Evolutionary conservation across 92 coral and sea anemone genomes (phyloP), one percentile per base, ranked within the genome.

Genomic region (Porites cylindrica): DNA sequence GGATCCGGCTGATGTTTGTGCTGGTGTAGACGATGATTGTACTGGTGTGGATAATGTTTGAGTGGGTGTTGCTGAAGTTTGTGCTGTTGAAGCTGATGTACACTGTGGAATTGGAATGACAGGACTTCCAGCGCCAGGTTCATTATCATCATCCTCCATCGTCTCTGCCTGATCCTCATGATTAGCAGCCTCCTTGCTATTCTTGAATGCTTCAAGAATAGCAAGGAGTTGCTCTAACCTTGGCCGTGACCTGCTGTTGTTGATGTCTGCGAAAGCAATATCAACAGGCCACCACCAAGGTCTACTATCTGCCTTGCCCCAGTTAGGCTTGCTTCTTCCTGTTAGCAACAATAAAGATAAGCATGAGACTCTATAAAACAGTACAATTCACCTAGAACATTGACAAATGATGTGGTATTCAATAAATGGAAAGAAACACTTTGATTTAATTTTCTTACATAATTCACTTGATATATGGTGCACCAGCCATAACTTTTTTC

Each of bases 201-300:
- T 54, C 56, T 61, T 47, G 72, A 62, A 63, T n/a, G 56, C 72
- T 16, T 79, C 51, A 3, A 79, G 69, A 43, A 64, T 79, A 19
- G 70, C 24, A 47, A 62, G 12, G 29, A 79, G 83, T 56, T 62
- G 59, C 12, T 79, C 72, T 21, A 61, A 6, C 66, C 60, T 62
- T 8, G 72, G 72, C 26, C 38, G 12, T 29, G 10, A 2, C 56
- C 19, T 63, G 18, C 51, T 47, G 3, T 79, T 79, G 23, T 79
- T 79, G 19, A 66, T 51, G 21, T 79, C 83, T 1, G 21, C 1
- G 24, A 78, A 78, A 5, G n/a, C 54, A 5, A 74, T 43, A 10
- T 74, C 78, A 43, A 19, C 18, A 6, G 60, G 78, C 78, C 66
- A 78, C 83, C 83, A 78, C 20, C 53, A 43, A 52, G 83, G 83